Evolutionary conservation across 2,888 invertebrate genomes (phyloP).

Genomic region (Rhogogaster chlorosoma): DNA sequence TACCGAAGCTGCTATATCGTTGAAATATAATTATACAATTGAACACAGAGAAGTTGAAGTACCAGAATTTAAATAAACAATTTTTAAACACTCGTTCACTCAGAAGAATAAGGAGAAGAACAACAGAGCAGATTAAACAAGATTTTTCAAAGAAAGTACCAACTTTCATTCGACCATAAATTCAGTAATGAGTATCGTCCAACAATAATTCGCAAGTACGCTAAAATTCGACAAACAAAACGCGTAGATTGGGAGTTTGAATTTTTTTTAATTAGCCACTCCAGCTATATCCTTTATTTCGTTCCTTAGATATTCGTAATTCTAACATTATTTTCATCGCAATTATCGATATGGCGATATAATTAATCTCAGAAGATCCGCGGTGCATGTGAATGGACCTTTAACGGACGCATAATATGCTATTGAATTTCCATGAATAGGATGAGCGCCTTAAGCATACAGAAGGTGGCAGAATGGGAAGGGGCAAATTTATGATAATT

Average conservation of each 20-base stretch:
- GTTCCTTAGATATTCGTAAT: not conserved
- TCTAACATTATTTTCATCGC: not conserved
- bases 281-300: not conserved
- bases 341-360: constrained; percentile 29
- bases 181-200: not conserved
- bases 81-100: not conserved
- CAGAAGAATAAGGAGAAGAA: not conserved
- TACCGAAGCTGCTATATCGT: not conserved
- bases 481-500: constrained; percentile 76
- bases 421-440: constrained; percentile 75
- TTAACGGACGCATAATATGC: constrained; percentile 72
- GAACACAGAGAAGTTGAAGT: not conserved
- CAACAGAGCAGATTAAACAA: not conserved
- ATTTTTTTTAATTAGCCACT: not conserved
- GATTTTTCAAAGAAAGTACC: not conserved
- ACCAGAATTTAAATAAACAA: not conserved
- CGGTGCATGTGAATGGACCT: constrained; percentile 54
- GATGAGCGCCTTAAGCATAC: constrained; percentile 73
- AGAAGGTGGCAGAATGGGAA: constrained; percentile 67
- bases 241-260: not conserved
- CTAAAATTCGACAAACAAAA: not conserved
- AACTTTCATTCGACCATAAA: not conserved
- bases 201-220: not conserved
- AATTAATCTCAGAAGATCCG: constrained; percentile 13
- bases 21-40: constrained; percentile 35